Evolutionary conservation across 2,797 vertebrate genomes (phyloP), one percentile per base, ranked within the genome.

Genomic region (Falco novaeseelandiae): DNA sequence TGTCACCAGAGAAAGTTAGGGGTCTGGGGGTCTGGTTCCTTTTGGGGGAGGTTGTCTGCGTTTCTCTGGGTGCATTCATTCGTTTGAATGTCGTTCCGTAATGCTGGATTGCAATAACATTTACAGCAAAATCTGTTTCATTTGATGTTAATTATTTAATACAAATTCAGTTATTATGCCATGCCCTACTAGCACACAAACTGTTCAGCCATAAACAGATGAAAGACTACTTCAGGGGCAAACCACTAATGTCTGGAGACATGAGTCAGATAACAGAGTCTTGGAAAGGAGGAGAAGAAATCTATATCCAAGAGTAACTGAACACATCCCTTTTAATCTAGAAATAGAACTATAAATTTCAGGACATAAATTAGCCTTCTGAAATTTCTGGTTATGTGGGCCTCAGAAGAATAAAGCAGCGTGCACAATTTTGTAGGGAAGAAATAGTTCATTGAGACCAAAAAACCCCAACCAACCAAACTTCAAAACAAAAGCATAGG

Each of bases 61-160:
- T 83, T 89, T 81, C 66, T 52, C 48, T 6, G 62, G n/a, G 38
- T 32, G 46, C 1, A 0, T 67, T 87, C 59, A 23, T 34, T 73
- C 36, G 4, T 34, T 71, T 49, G 59, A 46, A 46, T 20, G 63
- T 13, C 8, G 36, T 17, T 89, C 72, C 0, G 1, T 48, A 51
- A 38, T 29, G 46, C 71, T 58, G 83, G 61, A 21, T 16, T 26
- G 58, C 65, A 86, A 76, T 61, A 86, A 79, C 65, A 76, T 79
- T 92, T 88, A 22, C 25, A n/a, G 79, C 21, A 69, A 94, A 95
- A 93, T 86, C 86, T 61, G 46, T 88, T 95, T 89, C 54, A 57
- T 81, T 97, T 90, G 84, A 80, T 93, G 92, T 85, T 96, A 96
- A 95, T 96, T 96, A 92, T 93, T 97, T 91, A 83, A 89, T 89